phyloP scores from a whole-genome alignment of 2,113 vertebrate species.

The Spermophilus dauricus region DNA sequence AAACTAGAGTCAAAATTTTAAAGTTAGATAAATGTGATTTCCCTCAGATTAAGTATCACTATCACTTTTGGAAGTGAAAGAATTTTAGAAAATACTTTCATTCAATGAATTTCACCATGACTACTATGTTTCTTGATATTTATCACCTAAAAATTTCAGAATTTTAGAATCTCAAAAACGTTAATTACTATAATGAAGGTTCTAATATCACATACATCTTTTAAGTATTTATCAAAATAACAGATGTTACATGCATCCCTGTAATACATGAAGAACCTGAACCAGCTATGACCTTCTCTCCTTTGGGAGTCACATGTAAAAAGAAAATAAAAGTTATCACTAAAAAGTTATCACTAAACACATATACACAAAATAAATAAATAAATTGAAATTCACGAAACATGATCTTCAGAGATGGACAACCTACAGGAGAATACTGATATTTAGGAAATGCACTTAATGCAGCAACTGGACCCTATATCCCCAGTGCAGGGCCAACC shows the following conservation, averaged over 20 bases:
- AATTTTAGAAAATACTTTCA: slow-evolving; percentile 47
- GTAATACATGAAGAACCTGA: no score
- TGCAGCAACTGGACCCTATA: background rate
- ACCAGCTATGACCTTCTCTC: background rate
- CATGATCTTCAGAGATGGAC: background rate
- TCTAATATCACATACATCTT: background rate
- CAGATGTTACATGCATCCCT: no score
- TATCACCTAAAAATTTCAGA: background rate
- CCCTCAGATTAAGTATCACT: background rate
- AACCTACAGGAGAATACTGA: background rate
- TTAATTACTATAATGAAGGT: background rate
- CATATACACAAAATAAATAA: background rate
- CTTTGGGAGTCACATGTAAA: background rate
- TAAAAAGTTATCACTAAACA: slow-evolving; percentile 5
- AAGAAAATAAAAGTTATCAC: background rate
- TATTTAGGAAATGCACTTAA: background rate
- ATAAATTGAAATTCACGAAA: background rate
- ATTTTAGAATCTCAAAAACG: background rate
- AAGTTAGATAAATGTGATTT: slow-evolving; percentile 14
- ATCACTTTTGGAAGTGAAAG: background rate
- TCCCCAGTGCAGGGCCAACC: background rate
- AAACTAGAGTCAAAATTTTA: background rate
- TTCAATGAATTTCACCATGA: background rate
- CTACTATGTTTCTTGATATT: background rate
- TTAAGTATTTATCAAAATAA: background rate